Percentiles rank a stretch among this genome's conserved stretches.
These are phyloP conservation scores for Leguminivora glycinivorella DNA, from an alignment of 1,140 invertebrate species.

Conservation along the genomic window DNA sequence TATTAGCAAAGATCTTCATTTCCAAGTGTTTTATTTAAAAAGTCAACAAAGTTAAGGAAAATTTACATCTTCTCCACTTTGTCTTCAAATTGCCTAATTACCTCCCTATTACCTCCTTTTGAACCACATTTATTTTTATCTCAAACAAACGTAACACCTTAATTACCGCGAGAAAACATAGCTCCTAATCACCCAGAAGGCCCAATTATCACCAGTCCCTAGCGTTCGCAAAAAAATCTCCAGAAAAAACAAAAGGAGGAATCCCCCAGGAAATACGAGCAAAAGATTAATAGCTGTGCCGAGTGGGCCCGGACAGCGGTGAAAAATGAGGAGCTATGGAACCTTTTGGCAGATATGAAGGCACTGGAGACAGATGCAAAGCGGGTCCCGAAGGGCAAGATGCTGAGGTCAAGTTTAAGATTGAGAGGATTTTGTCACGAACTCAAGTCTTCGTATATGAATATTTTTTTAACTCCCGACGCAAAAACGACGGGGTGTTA, in stretches of 20 bases:
- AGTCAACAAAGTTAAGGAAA: neutral
- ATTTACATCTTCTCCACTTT: neutral
- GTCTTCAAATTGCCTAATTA: neutral
- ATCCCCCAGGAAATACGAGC: slow-evolving; percentile 3
- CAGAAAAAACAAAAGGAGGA: neutral
- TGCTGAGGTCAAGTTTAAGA: neutral
- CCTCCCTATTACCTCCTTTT: neutral
- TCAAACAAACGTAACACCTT: neutral
- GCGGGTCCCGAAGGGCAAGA: neutral
- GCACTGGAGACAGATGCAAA: neutral
- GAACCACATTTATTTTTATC: neutral
- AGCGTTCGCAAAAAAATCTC: slow-evolving; percentile 1
- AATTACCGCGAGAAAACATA: slow-evolving; percentile 9
- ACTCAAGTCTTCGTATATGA: too few species aligned
- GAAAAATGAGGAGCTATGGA: neutral
- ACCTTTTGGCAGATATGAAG: slow-evolving; percentile 1
- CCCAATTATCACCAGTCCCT: slow-evolving; percentile 1
- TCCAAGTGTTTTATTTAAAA: neutral
- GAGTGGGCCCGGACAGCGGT: neutral
- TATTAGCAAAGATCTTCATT: too few species aligned
- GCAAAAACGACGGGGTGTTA: too few species aligned
- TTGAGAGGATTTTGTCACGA: neutral
- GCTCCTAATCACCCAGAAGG: slow-evolving; percentile 1
- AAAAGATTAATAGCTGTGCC: slow-evolving; percentile 11
- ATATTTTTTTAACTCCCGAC: too few species aligned